phyloP scores from a whole-genome alignment of 1,140 invertebrate genomes.

The Pogonognathellus flavescens region DNA sequence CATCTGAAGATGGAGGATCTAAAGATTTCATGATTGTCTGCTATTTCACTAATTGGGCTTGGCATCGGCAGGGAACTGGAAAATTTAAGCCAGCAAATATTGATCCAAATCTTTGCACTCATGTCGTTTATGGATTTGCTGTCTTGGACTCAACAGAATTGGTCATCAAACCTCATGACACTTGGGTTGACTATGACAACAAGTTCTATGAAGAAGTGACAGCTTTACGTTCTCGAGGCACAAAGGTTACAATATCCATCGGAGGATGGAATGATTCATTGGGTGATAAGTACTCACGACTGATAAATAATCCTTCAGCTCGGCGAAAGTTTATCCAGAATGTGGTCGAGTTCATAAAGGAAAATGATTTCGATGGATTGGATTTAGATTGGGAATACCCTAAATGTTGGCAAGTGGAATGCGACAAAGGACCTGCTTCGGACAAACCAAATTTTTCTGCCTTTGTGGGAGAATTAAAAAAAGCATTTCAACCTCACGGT shows the following conservation, averaged over 20 bases:
- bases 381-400: slow-evolving; percentile 76
- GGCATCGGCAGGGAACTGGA: slow-evolving; percentile 86
- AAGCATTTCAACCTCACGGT: slow-evolving; percentile 74
- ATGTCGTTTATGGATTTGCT: slow-evolving; percentile 93
- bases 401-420: slow-evolving; percentile 79
- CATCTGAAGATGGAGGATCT: slow-evolving; percentile 5
- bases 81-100: slow-evolving; percentile 88
- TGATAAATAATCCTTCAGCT: slow-evolving; percentile 69
- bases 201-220: slow-evolving; percentile 86
- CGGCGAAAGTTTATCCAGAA: slow-evolving; percentile 70
- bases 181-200: slow-evolving; percentile 80
- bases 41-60: slow-evolving; percentile 95
- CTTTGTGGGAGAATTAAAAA: slow-evolving; percentile 81
- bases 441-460: slow-evolving; percentile 78
- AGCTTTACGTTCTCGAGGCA: slow-evolving; percentile 81
- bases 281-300: slow-evolving; percentile 72
- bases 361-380: slow-evolving; percentile 71
- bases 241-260: slow-evolving; percentile 73
- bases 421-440: slow-evolving; percentile 74
- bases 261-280: slow-evolving; percentile 72
- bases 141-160: slow-evolving; percentile 84
- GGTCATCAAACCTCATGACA: slow-evolving; percentile 85
- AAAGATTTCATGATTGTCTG: slow-evolving; percentile 78
- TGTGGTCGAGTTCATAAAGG: slow-evolving; percentile 70
- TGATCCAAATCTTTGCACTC: slow-evolving; percentile 87